phyloP scores from a whole-genome alignment of 2,888 invertebrate genomes.

The Erannis defoliaria region DNA sequence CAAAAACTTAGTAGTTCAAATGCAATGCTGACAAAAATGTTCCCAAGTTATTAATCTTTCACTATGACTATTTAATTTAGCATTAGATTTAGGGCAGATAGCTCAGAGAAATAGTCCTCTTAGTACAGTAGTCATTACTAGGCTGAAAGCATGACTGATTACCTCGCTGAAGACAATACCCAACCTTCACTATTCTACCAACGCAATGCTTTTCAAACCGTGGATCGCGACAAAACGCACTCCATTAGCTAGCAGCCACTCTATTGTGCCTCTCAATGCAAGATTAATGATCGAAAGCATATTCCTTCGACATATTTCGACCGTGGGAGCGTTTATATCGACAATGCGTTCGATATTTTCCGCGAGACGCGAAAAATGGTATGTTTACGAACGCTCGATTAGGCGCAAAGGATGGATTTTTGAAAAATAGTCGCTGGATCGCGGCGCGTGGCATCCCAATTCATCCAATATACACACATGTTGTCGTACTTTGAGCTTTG shows the following conservation, averaged over 20 bases:
- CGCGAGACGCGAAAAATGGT: constrained; percentile 78
- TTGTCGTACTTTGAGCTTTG: constrained; percentile 49
- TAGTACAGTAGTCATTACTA: constrained; percentile 43
- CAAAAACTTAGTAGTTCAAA: too few species aligned
- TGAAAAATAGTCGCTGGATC: constrained; percentile 74
- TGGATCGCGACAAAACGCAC: constrained; percentile 70
- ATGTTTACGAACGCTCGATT: constrained; percentile 85
- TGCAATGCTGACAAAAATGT: neutral
- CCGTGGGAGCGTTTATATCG: constrained; percentile 69
- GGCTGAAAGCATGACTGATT: constrained; percentile 63
- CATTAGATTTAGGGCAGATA: neutral
- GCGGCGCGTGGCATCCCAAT: constrained; percentile 64
- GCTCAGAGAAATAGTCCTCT: neutral
- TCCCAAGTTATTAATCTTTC: neutral
- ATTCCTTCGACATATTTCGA: constrained; percentile 50
- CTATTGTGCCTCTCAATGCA: constrained; percentile 80
- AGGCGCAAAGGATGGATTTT: constrained; percentile 74
- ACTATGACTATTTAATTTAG: neutral
- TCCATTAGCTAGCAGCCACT: constrained; percentile 64
- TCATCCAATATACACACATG: constrained; percentile 20
- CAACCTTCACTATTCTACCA: constrained; percentile 58
- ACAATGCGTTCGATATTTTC: constrained; percentile 77
- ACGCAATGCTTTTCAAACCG: constrained; percentile 58
- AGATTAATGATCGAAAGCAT: constrained; percentile 83
- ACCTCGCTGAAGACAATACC: constrained; percentile 65